Percentiles rank a stretch among this genome's conserved stretches.
phyloP scores from a whole-genome alignment of 2,113 vertebrate species.

The Cepphus grylle region DNA sequence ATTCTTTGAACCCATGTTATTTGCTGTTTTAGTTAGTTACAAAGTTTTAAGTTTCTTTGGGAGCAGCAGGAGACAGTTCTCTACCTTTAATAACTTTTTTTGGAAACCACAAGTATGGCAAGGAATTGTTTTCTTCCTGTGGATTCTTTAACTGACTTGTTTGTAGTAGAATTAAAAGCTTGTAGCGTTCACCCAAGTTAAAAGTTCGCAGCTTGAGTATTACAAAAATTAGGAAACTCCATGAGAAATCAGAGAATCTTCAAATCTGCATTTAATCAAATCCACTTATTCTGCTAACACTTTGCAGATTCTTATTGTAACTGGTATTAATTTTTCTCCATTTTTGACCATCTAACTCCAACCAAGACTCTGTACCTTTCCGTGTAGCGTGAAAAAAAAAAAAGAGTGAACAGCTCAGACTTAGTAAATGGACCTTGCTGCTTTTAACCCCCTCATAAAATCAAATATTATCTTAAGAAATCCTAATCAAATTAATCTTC shows the following conservation, averaged over 20 bases:
- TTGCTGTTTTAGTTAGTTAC: background rate
- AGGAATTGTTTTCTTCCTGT: background rate
- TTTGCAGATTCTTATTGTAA: slow-evolving; percentile 49
- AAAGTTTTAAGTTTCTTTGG: background rate
- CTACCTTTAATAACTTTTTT: background rate
- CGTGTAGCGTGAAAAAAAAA: background rate
- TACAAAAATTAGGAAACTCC: background rate
- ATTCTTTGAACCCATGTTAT: background rate
- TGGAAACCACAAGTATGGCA: background rate
- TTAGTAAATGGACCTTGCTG: slow-evolving; percentile 29
- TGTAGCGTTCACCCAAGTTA: background rate
- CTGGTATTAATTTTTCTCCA: slow-evolving; percentile 53
- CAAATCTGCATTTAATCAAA: slow-evolving; percentile 39
- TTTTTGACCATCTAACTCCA: slow-evolving; percentile 10
- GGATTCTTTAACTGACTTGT: background rate
- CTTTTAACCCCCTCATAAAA: slow-evolving; percentile 69
- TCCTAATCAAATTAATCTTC: slow-evolving; percentile 79
- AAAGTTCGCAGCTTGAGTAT: background rate
- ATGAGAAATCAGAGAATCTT: background rate
- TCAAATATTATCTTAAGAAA: slow-evolving; percentile 83
- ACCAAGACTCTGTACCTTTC: background rate
- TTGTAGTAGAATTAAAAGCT: background rate
- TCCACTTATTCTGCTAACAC: slow-evolving; percentile 11
- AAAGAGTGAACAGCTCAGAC: background rate
- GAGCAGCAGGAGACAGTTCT: background rate